Conservation (phyloP, 2,113 vertebrate genomes). For the Lepisosteus osseus region DNA sequence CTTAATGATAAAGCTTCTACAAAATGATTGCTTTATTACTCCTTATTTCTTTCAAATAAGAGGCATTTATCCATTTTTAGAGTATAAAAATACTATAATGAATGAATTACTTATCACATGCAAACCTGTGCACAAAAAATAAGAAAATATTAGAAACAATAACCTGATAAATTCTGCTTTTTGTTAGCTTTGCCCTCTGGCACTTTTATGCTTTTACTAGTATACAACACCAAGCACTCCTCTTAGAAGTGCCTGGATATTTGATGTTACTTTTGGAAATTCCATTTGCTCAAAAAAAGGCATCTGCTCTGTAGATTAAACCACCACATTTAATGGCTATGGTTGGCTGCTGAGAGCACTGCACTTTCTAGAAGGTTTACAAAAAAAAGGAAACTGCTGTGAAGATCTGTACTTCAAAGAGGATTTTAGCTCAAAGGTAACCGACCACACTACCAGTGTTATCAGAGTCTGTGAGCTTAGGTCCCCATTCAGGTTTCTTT, state of each 20-base stretch:
- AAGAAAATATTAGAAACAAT: too few species aligned
- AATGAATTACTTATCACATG: too few species aligned
- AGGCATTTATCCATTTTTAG: too few species aligned
- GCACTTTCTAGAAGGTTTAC: neutral
- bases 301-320: constrained; percentile 52
- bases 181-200: neutral
- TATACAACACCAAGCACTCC: constrained; percentile 15
- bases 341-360: constrained; percentile 9
- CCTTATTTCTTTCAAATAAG: too few species aligned
- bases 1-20: too few species aligned
- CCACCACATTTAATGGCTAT: constrained; percentile 29
- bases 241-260: constrained; percentile 11
- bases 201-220: neutral
- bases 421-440: too few species aligned
- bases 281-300: constrained; percentile 12
- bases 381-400: neutral
- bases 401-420: constrained; percentile 3
- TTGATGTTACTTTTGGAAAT: constrained; percentile 38
- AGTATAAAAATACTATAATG: too few species aligned
- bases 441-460: neutral
- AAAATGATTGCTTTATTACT: too few species aligned
- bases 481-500: too few species aligned
- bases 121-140: too few species aligned
- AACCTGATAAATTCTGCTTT: too few species aligned
- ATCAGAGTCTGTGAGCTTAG: neutral